These are phyloP conservation scores for Meleagris gallopavo DNA, from an alignment of 2,113 vertebrate species.

Conservation along the genomic window DNA sequence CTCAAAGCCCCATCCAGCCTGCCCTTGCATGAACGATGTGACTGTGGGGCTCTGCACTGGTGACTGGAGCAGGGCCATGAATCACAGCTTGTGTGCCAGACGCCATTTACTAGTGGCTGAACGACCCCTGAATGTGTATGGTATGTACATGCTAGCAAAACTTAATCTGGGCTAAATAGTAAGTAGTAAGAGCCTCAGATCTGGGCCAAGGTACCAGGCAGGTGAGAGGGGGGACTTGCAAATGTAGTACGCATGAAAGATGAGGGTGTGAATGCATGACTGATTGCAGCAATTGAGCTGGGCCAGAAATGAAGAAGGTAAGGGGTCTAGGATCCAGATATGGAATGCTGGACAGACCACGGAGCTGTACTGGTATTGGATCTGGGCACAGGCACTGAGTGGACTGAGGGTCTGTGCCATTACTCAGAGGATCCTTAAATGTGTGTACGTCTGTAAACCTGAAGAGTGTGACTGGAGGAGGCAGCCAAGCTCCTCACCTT, in stretches of 20 bases:
- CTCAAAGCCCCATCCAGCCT: no score
- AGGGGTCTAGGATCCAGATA: not conserved
- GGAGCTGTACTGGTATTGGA: not conserved
- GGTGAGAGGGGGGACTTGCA: not conserved
- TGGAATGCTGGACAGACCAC: not conserved
- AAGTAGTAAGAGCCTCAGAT: not conserved
- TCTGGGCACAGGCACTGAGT: not conserved
- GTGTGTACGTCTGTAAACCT: not conserved
- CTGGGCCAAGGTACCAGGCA: not conserved
- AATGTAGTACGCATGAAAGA: not conserved
- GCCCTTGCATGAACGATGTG: not conserved
- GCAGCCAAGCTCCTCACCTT: not conserved
- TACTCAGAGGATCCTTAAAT: not conserved
- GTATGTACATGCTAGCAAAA: not conserved
- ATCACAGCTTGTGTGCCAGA: not conserved
- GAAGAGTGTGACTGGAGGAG: not conserved
- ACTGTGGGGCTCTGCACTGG: not conserved
- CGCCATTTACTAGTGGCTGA: not conserved
- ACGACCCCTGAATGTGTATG: no score
- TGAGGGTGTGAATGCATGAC: not conserved
- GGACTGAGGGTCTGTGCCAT: not conserved
- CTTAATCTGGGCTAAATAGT: not conserved
- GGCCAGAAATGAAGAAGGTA: not conserved
- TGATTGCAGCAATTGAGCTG: not conserved
- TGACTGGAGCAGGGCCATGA: not conserved